Evolutionary conservation across 30 jellyfish, hydroid and myxozoan genomes (phyloP).

Genomic region (Morbakka virulenta): DNA sequence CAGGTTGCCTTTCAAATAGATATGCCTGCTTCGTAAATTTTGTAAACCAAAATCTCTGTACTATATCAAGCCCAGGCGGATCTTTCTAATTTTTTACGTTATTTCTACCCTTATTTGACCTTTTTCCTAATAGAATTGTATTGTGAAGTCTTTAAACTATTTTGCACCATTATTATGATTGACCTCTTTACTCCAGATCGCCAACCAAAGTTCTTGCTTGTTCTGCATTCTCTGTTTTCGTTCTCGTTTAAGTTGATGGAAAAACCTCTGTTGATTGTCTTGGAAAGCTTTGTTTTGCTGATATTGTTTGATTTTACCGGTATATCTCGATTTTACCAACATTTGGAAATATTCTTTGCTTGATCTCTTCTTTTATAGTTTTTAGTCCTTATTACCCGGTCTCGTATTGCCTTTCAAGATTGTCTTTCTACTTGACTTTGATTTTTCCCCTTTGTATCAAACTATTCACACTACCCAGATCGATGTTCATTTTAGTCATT

Average conservation of each 20-base stretch:
- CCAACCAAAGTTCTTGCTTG: constrained; percentile 10
- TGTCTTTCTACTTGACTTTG: not conserved
- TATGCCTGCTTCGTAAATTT: constrained; percentile 16
- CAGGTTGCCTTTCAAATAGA: not conserved
- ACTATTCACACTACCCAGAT: constrained; percentile 10
- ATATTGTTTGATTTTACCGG: not conserved
- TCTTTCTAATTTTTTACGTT: not conserved
- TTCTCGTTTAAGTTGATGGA: not conserved
- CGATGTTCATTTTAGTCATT: not conserved
- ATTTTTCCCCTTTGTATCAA: not conserved
- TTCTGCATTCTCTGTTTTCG: constrained; percentile 2
- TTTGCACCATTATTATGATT: constrained; percentile 3
- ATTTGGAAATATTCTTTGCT: not conserved
- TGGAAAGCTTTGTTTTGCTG: not conserved
- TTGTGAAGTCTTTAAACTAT: not conserved
- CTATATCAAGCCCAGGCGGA: constrained; percentile 2
- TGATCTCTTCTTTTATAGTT: not conserved
- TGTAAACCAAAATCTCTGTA: constrained; percentile 1
- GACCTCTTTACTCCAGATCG: not conserved
- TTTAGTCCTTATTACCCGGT: not conserved
- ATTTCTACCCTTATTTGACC: constrained; percentile 2
- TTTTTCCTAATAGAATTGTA: not conserved
- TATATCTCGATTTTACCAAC: not conserved
- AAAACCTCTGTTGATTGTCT: not conserved
- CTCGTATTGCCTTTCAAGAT: not conserved